Percentiles rank a stretch among this genome's conserved stretches.
Conservation (phyloP, 2,113 vertebrate genomes). For the Leptobrachium ailaonicum region DNA sequence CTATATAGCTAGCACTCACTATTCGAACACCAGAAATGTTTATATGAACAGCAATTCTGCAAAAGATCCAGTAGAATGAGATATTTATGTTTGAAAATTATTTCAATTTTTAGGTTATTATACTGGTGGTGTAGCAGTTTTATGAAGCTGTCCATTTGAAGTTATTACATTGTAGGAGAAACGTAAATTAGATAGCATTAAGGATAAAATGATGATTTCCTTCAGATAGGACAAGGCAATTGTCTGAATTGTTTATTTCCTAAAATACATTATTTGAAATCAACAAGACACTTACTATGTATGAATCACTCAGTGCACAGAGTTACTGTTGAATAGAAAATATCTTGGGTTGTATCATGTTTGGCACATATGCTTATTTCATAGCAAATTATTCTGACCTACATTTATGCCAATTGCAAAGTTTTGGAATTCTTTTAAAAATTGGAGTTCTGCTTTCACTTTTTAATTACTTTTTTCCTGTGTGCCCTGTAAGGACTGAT, state of each 20-base stretch:
- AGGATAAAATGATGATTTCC: conserved; percentile 26
- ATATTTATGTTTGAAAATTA: neutral
- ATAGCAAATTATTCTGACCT: no score
- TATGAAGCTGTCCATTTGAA: conserved; percentile 10
- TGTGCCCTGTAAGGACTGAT: no score
- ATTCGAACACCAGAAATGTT: neutral
- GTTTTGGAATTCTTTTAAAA: no score
- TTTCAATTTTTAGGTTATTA: conserved; percentile 16
- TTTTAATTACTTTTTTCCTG: no score
- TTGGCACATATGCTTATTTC: neutral
- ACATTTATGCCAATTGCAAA: no score
- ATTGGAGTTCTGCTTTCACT: no score
- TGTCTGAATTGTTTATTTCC: conserved; percentile 3
- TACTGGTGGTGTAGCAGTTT: neutral
- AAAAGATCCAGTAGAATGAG: neutral
- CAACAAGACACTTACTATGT: neutral
- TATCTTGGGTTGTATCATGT: neutral
- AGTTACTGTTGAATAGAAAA: conserved; percentile 1
- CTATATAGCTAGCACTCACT: no score
- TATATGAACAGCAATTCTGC: neutral
- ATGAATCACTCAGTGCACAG: neutral
- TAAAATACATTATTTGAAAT: conserved; percentile 6
- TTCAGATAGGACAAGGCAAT: neutral
- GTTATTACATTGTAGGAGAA: conserved; percentile 10
- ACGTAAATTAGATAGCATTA: conserved; percentile 26